A percentile compares a stretch with the other conserved stretches of the same genome.
phyloP scores from a whole-genome alignment of 2,888 invertebrate genomes.

The Andrena praecox region DNA sequence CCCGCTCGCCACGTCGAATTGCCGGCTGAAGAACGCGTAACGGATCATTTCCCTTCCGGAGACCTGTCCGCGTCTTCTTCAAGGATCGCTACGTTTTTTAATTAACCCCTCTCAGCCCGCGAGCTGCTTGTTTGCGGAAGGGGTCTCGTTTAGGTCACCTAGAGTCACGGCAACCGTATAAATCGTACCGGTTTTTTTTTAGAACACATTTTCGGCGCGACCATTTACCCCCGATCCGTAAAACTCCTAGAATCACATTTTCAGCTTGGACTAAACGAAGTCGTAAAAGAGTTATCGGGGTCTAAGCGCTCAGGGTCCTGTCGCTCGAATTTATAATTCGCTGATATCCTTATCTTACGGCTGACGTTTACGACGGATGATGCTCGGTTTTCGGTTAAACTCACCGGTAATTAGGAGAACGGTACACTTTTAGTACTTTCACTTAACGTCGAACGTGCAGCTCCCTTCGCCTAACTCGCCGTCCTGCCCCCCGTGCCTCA shows the following conservation, averaged over 20 bases:
- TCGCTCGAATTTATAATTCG: conserved; percentile 10
- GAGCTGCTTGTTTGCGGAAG: conserved; percentile 23
- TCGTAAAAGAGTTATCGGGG: conserved; percentile 15
- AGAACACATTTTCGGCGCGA: neutral
- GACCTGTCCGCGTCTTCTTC: conserved; percentile 14
- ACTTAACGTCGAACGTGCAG: conserved; percentile 15
- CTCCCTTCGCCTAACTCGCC: conserved; percentile 5
- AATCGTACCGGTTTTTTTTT: neutral
- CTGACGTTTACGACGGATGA: conserved; percentile 43
- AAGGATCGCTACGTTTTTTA: conserved; percentile 33
- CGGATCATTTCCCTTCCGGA: conserved; percentile 35
- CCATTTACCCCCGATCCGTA: neutral
- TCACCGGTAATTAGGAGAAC: conserved; percentile 28
- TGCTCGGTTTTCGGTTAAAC: conserved; percentile 21
- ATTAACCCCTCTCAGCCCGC: conserved; percentile 32
- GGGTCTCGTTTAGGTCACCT: conserved; percentile 11
- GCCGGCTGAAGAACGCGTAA: conserved; percentile 24
- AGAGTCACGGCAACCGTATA: neutral
- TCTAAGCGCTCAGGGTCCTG: neutral
- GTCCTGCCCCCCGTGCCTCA: neutral
- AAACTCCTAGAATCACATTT: neutral
- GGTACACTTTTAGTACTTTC: conserved; percentile 39
- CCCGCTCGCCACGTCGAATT: conserved; percentile 35
- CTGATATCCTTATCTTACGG: conserved; percentile 17
- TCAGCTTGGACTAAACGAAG: neutral